phyloP scores from a whole-genome alignment of 2,797 vertebrate species.

The Trachops cirrhosus region DNA sequence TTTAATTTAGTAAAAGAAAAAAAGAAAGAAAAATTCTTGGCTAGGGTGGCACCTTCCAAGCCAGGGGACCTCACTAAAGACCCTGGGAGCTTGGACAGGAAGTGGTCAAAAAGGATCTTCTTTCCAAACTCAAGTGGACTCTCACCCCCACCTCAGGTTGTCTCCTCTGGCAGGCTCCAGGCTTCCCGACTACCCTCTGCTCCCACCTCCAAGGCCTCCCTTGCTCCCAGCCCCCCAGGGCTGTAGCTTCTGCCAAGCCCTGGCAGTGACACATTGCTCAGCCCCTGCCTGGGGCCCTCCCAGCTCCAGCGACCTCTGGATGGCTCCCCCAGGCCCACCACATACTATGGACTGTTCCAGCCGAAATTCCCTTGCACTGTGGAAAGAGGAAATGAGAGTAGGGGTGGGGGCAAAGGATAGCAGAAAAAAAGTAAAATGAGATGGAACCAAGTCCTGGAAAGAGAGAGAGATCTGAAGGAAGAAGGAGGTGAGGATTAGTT shows the following conservation, averaged over 20 bases:
- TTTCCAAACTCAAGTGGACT: neutral
- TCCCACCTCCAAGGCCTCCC: slow-evolving; percentile 32
- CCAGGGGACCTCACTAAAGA: slow-evolving; percentile 52
- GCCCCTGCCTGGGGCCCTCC: slow-evolving; percentile 76
- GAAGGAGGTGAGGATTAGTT: neutral
- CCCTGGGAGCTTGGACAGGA: slow-evolving; percentile 44
- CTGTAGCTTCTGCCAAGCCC: slow-evolving; percentile 61
- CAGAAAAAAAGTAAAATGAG: slow-evolving; percentile 45
- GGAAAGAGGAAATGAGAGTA: slow-evolving; percentile 77
- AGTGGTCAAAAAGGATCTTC: neutral
- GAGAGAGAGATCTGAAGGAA: neutral
- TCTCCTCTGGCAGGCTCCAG: neutral
- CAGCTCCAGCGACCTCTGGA: slow-evolving; percentile 80
- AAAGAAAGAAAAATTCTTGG: slow-evolving; percentile 56
- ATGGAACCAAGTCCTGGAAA: slow-evolving; percentile 54
- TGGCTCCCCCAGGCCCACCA: slow-evolving; percentile 79
- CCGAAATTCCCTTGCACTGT: slow-evolving; percentile 76
- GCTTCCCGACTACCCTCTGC: neutral
- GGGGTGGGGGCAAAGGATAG: slow-evolving; percentile 41
- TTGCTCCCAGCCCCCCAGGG: slow-evolving; percentile 43
- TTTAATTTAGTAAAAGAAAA: slow-evolving; percentile 57
- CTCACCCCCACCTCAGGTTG: neutral
- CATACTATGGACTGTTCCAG: slow-evolving; percentile 72
- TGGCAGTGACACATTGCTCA: slow-evolving; percentile 76
- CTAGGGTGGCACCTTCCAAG: slow-evolving; percentile 50